phyloP scores from a whole-genome alignment of 2,113 vertebrate genomes.

The cat (Felis catus) region F.catus_Fca126_mat1.0 CM031423.1:73095501-73096000 shows the following conservation, averaged over 20 bases:
- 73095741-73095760: not conserved
- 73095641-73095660: not conserved
- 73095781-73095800: not conserved
- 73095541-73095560: not conserved
- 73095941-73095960: not conserved
- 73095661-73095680: not conserved
- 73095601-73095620: not conserved
- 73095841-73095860: not conserved
- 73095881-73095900: not conserved
- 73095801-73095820: not conserved
- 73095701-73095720: not conserved
- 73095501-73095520: not conserved
- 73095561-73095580: not conserved
- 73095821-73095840: not conserved
- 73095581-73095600: not conserved
- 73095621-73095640: not conserved
- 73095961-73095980: not conserved
- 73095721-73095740: not conserved
- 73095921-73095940: not conserved
- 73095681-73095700: not conserved
- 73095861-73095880: not conserved
- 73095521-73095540: not conserved
- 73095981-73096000: not conserved
- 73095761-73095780: not conserved
- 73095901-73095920: not conserved